phyloP scores from a whole-genome alignment of 2,113 vertebrate genomes.

The Oplegnathus fasciatus region DNA sequence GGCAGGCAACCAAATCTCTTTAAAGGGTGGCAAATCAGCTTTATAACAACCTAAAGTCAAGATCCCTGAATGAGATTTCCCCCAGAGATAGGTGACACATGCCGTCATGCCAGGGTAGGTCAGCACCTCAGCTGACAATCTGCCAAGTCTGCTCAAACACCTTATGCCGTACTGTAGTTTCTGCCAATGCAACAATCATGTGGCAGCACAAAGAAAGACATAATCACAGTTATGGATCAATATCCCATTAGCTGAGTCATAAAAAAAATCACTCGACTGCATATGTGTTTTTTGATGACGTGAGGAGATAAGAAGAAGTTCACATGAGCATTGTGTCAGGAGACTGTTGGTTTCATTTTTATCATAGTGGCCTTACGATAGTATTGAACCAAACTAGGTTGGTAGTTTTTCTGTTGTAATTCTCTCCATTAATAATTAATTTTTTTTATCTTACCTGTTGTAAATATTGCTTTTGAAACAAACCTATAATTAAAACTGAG shows the following conservation, averaged over 20 bases:
- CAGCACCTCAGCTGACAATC: slow-evolving; percentile 23
- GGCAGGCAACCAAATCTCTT: neutral
- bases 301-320: slow-evolving; percentile 2
- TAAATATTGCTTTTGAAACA: neutral
- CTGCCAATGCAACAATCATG: neutral
- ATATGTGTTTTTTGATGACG: neutral
- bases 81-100: slow-evolving; percentile 30
- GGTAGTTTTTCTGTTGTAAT: neutral
- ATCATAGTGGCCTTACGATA: no score
- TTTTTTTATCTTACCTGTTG: neutral
- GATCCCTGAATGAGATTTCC: slow-evolving; percentile 37
- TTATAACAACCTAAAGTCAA: slow-evolving; percentile 25
- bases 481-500: neutral
- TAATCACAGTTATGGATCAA: slow-evolving; percentile 4
- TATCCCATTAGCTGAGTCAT: slow-evolving; percentile 8
- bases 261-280: neutral
- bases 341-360: slow-evolving; percentile 31
- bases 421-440: neutral
- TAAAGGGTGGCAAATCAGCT: slow-evolving; percentile 14
- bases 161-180: neutral
- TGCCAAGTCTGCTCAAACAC: slow-evolving; percentile 24
- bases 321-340: neutral
- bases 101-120: slow-evolving; percentile 1
- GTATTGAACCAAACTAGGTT: neutral
- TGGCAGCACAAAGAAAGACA: neutral